Evolutionary conservation across 2,113 vertebrate species (phyloP), one percentile per base, ranked within the genome.

Genomic region (Poeciliopsis turrubarensis): DNA sequence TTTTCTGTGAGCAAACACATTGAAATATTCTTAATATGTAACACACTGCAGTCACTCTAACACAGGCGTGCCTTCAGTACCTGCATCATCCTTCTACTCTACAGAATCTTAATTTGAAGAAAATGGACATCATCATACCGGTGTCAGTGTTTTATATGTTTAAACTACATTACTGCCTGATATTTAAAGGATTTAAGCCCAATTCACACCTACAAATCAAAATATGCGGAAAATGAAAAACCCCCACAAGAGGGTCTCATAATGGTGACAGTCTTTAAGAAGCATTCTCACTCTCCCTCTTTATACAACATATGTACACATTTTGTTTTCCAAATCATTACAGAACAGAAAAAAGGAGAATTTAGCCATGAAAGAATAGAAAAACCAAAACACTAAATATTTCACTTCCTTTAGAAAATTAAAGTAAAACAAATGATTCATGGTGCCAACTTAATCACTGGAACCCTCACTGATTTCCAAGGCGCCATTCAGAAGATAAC

Each of bases 291-390:
- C 74, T 34, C 71, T 41, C 83, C 60, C 57, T 65, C 69, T 89
- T 78, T 90, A 87, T 91, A 91, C 86, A 92, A 65, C 76, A 78
- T 89, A 91, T 89, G 87, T 87, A 90, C 87, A 92, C 75, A 86
- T 41, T 77, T 72, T 57, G 68, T 80, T 82, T 26, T 57, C 51
- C 51, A 57, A 79, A 78, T 90, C 79, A 80, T 80, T 86, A 89
- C 75, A 93, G 60, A 75, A 83, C 68, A 88, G 70, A 80, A 89
- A 86, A 84, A 85, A 60, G 17, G 63, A 80, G 80, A 64, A 79
- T 79, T 72, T 82, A 78, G 60, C 68, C 61, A 9, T 41, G 72
- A 72, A 82, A 77, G 78, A 86, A 84, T 76, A 82, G 72, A 87
- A 92, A 88, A 76, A 73, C 72, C 82, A 84, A 82, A 80, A 84